A percentile compares a stretch with the other conserved stretches of the same genome.
Conservation (phyloP, 2,888 invertebrate genomes). For the Thumatha senex region DNA sequence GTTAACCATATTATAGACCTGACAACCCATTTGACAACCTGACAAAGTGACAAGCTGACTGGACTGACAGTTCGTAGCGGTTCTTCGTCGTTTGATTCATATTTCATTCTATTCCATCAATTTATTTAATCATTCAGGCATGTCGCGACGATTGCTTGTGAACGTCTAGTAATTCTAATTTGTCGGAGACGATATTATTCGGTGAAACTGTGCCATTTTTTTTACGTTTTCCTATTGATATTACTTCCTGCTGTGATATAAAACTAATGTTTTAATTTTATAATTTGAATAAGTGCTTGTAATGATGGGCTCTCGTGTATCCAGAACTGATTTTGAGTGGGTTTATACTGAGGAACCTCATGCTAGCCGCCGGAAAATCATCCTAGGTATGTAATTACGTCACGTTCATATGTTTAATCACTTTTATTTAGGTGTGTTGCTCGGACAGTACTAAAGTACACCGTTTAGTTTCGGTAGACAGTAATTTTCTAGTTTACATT, state of each 20-base stretch:
- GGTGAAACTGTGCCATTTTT: conserved; percentile 3
- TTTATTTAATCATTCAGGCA: no score
- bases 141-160: not conserved
- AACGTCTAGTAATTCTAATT: not conserved
- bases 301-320: conserved; percentile 96
- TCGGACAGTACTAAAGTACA: not conserved
- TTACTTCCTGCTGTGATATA: conserved; percentile 8
- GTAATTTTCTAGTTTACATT: not conserved
- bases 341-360: conserved; percentile 98
- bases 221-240: not conserved
- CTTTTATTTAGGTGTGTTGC: not conserved
- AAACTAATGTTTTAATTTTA: conserved; percentile 12
- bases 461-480: not conserved
- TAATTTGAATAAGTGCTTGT: conserved; percentile 18
- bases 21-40: no score
- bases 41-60: no score
- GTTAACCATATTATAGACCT: no score
- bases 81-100: no score
- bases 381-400: conserved; percentile 88
- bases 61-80: no score
- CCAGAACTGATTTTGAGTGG: conserved; percentile 98
- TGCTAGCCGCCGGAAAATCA: conserved; percentile 95
- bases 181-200: not conserved
- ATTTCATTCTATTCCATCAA: no score
- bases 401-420: conserved; percentile 31